Conservation (phyloP, 2,797 vertebrate species). For the Bovichtus variegatus region DNA sequence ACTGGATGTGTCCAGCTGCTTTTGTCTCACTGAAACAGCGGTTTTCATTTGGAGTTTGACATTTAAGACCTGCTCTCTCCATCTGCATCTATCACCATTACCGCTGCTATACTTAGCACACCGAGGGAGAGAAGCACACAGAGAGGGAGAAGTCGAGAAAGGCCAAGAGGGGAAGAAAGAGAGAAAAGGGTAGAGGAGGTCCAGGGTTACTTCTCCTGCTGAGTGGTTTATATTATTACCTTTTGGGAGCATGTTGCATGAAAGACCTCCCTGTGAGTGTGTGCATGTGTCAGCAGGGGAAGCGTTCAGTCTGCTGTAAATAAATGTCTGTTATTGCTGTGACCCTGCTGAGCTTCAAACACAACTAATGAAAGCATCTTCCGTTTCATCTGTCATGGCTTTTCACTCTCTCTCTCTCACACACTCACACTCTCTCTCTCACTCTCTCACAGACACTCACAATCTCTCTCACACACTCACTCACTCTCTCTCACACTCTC, state of each 20-base stretch:
- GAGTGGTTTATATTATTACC: slow-evolving; percentile 75
- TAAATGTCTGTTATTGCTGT: slow-evolving; percentile 74
- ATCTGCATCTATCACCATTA: slow-evolving; percentile 80
- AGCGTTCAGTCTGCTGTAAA: slow-evolving; percentile 70
- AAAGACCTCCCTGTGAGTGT: slow-evolving; percentile 56
- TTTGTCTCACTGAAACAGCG: slow-evolving; percentile 63
- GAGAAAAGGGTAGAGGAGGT: slow-evolving; percentile 27
- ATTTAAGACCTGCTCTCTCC: slow-evolving; percentile 75
- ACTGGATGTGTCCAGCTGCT: slow-evolving; percentile 62
- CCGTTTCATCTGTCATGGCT: slow-evolving; percentile 69
- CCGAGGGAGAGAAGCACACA: slow-evolving; percentile 17
- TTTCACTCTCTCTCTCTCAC: no score
- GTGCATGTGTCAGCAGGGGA: slow-evolving; percentile 41
- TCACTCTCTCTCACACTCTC: no score
- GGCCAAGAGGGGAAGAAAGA: slow-evolving; percentile 39
- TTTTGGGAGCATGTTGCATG: slow-evolving; percentile 63
- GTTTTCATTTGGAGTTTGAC: slow-evolving; percentile 78
- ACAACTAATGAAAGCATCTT: slow-evolving; percentile 78
- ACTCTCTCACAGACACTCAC: no score
- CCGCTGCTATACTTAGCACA: slow-evolving; percentile 63
- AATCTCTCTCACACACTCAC: no score
- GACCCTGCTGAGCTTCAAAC: slow-evolving; percentile 75
- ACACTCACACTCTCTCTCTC: no score
- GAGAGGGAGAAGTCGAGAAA: slow-evolving; percentile 35
- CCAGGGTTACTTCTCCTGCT: slow-evolving; percentile 64